These are phyloP conservation scores for Odontomyia ornata DNA, from an alignment of 2,888 invertebrate species.

Conservation along the genomic window DNA sequence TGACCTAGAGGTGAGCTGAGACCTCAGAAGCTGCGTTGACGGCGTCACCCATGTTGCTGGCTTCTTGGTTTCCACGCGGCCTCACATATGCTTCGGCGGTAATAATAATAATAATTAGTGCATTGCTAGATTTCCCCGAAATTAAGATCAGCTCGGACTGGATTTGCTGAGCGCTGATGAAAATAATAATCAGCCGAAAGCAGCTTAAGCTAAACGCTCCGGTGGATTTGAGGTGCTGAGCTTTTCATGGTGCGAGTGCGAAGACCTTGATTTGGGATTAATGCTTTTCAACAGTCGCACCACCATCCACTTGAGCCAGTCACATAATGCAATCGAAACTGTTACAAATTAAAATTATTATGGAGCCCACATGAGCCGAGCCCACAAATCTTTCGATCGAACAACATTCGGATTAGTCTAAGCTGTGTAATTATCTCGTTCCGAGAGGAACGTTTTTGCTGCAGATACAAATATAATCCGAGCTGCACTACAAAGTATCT, in stretches of 20 bases:
- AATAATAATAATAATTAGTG: conserved; percentile 19
- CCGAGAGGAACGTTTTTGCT: background rate
- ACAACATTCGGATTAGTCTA: conserved; percentile 10
- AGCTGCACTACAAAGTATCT: background rate
- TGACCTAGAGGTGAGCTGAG: background rate
- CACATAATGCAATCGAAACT: conserved; percentile 15
- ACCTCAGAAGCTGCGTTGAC: background rate
- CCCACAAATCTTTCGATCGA: background rate
- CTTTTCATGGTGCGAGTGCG: background rate
- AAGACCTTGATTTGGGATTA: conserved; percentile 33
- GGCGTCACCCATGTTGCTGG: background rate
- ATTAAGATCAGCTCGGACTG: background rate
- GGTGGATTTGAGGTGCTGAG: background rate
- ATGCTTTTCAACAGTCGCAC: background rate
- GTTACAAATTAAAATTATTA: conserved; percentile 34
- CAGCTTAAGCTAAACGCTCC: too few species aligned
- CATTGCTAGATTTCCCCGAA: conserved; percentile 5
- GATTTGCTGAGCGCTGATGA: too few species aligned
- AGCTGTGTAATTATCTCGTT: conserved; percentile 35
- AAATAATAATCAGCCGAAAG: too few species aligned
- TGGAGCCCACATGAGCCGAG: background rate
- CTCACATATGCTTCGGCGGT: background rate
- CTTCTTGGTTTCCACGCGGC: too few species aligned
- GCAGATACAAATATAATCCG: background rate
- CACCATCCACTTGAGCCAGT: background rate